Percentiles rank a stretch among this genome's conserved stretches.
These are phyloP conservation scores for Tyrophagus putrescentiae DNA, from an alignment of 1,140 invertebrate species.

Conservation along the genomic window DNA sequence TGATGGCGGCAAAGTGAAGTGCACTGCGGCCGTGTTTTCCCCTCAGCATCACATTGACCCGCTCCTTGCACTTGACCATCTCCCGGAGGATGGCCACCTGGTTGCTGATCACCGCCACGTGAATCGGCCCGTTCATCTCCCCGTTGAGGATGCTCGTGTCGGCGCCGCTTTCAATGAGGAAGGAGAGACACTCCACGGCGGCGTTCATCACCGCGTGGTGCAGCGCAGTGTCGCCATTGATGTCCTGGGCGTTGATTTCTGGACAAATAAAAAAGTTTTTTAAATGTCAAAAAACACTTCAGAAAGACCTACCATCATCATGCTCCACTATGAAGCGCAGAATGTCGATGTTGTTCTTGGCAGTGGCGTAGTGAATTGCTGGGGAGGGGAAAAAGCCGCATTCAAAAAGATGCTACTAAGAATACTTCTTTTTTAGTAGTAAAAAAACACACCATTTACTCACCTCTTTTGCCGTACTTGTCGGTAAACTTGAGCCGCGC, in stretches of 20 bases:
- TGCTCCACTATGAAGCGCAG: constrained; percentile 54
- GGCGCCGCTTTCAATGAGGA: constrained; percentile 53
- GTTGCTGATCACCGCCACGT: constrained; percentile 58
- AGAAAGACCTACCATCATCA: constrained; percentile 45
- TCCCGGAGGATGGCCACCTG: constrained; percentile 47
- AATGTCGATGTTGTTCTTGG: constrained; percentile 54
- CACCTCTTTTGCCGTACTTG: constrained; percentile 48
- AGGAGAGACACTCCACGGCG: constrained; percentile 51
- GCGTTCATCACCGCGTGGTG: constrained; percentile 61
- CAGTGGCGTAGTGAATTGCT: constrained; percentile 55
- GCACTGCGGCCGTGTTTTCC: constrained; percentile 62
- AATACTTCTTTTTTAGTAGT: neutral
- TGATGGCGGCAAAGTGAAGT: constrained; percentile 61
- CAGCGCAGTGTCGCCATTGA: constrained; percentile 59
- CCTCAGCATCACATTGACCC: constrained; percentile 51
- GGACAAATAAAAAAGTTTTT: constrained; percentile 29
- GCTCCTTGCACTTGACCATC: constrained; percentile 48
- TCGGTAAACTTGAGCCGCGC: constrained; percentile 50
- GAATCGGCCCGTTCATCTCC: constrained; percentile 56
- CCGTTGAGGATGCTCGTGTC: constrained; percentile 53
- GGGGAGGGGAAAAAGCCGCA: neutral
- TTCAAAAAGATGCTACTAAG: constrained; percentile 2
- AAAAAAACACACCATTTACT: neutral
- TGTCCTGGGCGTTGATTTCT: constrained; percentile 60
- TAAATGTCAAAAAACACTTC: neutral